These are phyloP conservation scores for Aramus guarauna DNA, from an alignment of 2,113 vertebrate genomes.

Conservation along the genomic window DNA sequence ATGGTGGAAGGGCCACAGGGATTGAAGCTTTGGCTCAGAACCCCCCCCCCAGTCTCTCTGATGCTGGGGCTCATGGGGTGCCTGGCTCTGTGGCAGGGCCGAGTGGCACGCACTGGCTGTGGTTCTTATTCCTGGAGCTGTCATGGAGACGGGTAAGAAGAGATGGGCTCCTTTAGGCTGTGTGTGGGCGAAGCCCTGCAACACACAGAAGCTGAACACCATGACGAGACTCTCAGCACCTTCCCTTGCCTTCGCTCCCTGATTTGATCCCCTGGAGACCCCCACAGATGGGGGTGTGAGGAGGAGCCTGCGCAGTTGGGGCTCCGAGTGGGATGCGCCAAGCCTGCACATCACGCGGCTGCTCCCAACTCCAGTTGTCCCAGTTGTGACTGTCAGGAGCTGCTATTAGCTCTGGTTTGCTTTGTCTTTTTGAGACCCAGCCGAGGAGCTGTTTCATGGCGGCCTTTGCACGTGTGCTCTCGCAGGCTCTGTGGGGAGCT, in stretches of 20 bases:
- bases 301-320: not conserved
- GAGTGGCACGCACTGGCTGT: rapidly evolving
- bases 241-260: not conserved
- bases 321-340: not conserved
- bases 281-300: rapidly evolving
- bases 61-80: not conserved
- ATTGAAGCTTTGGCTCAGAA: not conserved
- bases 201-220: not conserved
- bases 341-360: no score
- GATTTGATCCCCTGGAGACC: rapidly evolving
- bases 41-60: rapidly evolving
- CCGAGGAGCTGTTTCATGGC: not conserved
- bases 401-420: not conserved
- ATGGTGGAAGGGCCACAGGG: not conserved
- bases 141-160: not conserved
- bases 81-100: not conserved
- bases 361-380: not conserved
- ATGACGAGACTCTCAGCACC: not conserved
- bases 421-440: not conserved
- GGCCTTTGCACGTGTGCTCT: rapidly evolving
- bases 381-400: not conserved
- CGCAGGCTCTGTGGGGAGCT: not conserved
- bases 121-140: not conserved
- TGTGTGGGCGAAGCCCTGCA: not conserved
- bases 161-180: rapidly evolving